Evolutionary conservation across 1,140 invertebrate species (phyloP).

Genomic region (Drosophila willistoni): DNA sequence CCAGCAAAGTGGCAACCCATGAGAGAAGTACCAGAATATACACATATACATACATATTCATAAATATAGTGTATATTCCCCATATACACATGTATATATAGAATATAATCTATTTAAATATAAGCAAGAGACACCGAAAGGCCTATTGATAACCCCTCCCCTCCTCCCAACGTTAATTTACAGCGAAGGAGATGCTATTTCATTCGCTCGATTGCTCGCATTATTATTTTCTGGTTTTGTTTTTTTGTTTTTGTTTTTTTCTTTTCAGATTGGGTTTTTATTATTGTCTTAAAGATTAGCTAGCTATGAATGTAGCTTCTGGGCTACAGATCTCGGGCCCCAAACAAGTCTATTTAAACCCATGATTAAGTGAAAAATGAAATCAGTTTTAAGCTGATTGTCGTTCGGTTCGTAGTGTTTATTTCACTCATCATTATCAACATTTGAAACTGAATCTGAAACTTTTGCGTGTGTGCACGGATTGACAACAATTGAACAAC

Average conservation of each 20-base stretch:
- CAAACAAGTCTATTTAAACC: constrained; percentile 68
- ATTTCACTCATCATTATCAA: not conserved
- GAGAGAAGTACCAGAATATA: constrained; percentile 27
- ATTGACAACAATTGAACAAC: constrained; percentile 16
- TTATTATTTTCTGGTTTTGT: constrained; percentile 61
- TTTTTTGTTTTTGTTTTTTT: constrained; percentile 44
- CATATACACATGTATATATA: not conserved
- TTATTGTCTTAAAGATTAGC: constrained; percentile 43
- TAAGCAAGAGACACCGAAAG: constrained; percentile 19
- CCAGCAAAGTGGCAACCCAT: constrained; percentile 39
- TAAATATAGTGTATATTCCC: not conserved
- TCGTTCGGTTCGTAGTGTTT: constrained; percentile 45
- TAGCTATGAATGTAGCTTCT: constrained; percentile 23
- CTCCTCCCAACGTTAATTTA: too few species aligned
- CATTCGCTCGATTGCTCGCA: constrained; percentile 45
- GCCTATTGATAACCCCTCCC: constrained; percentile 27
- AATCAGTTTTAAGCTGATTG: constrained; percentile 67
- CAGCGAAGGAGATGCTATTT: constrained; percentile 60
- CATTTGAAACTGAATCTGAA: too few species aligned
- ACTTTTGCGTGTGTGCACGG: constrained; percentile 2
- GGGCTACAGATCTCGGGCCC: constrained; percentile 24
- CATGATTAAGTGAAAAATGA: constrained; percentile 39
- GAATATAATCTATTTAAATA: constrained; percentile 5
- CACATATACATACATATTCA: not conserved
- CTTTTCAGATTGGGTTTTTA: constrained; percentile 35